These are phyloP conservation scores for Rhodinocichla rosea DNA, from an alignment of 2,113 vertebrate genomes.

Conservation along the genomic window DNA sequence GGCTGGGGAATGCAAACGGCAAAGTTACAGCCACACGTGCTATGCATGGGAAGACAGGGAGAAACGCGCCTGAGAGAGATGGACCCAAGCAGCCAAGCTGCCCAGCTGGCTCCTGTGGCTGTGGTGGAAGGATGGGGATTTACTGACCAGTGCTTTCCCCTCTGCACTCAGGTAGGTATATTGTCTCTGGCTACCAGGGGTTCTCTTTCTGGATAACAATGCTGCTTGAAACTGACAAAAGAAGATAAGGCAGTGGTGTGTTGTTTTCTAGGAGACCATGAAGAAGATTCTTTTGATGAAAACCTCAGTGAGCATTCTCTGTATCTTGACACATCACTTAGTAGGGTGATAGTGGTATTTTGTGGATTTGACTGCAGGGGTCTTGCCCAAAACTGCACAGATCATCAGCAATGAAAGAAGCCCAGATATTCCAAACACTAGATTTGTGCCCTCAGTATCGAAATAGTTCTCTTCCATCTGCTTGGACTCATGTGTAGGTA, in stretches of 20 bases:
- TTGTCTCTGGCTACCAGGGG: not conserved
- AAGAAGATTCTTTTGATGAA: not conserved
- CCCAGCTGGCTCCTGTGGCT: not conserved
- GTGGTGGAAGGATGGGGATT: not conserved
- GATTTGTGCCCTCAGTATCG: not conserved
- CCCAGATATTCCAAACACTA: not conserved
- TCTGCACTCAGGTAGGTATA: not conserved
- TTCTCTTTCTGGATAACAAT: not conserved
- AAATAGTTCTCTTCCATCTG: not conserved
- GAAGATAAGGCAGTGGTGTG: not conserved
- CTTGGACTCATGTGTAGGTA: fast-evolving
- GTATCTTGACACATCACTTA: not conserved
- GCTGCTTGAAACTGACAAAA: not conserved
- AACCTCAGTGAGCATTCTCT: not conserved
- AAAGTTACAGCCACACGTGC: not conserved
- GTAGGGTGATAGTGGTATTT: not conserved
- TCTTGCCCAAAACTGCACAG: not conserved
- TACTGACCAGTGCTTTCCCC: not conserved
- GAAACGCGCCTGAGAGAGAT: fast-evolving
- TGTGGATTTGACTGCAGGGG: not conserved
- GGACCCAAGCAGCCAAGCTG: not conserved
- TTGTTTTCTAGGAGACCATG: not conserved
- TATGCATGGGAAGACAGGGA: fast-evolving
- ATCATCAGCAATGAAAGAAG: not conserved
- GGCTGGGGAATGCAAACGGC: not conserved